phyloP scores from a whole-genome alignment of 2,113 vertebrate genomes.

The Bostrychus sinensis region DNA sequence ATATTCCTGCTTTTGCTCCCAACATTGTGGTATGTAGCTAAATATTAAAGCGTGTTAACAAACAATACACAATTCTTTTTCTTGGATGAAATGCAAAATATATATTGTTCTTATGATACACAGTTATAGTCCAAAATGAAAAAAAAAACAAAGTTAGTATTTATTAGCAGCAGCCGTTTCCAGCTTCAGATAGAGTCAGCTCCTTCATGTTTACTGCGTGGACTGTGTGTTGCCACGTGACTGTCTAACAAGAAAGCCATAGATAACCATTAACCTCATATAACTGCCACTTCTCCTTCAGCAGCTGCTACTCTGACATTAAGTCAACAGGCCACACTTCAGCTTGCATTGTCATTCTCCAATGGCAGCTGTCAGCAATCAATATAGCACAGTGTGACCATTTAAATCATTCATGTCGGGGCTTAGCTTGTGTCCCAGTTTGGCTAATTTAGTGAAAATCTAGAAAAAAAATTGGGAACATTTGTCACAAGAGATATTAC shows the following conservation, averaged over 20 bases:
- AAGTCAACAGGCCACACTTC: constrained; percentile 49
- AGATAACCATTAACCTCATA: constrained; percentile 70
- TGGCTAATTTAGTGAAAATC: too few relatives aligned
- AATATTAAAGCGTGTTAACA: too few relatives aligned
- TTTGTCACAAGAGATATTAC: too few relatives aligned
- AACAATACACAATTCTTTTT: too few relatives aligned
- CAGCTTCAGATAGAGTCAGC: constrained; percentile 15
- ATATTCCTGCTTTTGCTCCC: too few relatives aligned
- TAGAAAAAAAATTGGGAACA: too few relatives aligned
- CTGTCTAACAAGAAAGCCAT: constrained; percentile 61
- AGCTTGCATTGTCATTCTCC: constrained; percentile 43
- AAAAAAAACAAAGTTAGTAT: too few relatives aligned
- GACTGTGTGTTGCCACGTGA: constrained; percentile 63
- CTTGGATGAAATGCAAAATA: too few relatives aligned
- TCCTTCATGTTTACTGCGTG: constrained; percentile 44
- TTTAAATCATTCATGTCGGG: constrained; percentile 8
- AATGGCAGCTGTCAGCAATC: constrained; percentile 37
- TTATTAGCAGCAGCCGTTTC: not conserved
- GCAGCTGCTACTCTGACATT: constrained; percentile 55
- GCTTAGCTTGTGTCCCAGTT: constrained; percentile 18
- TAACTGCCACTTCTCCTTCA: constrained; percentile 50
- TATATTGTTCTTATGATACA: too few relatives aligned
- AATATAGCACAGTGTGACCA: constrained; percentile 26
- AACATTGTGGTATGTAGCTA: too few relatives aligned
- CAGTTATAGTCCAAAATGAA: too few relatives aligned